These are phyloP conservation scores for Onychostruthus taczanowskii DNA, from an alignment of 2,113 vertebrate genomes.

Conservation along the genomic window DNA sequence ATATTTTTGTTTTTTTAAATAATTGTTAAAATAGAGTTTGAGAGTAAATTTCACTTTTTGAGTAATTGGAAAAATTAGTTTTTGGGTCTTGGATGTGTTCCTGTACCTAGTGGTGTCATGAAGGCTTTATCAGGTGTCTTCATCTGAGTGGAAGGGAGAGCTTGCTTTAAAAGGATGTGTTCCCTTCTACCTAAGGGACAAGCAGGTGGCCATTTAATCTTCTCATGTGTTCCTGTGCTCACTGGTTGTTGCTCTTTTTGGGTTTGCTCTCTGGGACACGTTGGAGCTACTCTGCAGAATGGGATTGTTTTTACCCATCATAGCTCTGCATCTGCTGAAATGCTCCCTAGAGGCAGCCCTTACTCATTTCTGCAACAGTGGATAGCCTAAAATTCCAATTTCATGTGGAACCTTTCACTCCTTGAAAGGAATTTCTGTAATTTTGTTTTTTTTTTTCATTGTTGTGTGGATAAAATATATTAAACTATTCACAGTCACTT, in stretches of 20 bases:
- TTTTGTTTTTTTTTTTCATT: background rate
- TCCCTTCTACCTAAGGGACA: background rate
- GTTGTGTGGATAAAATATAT: rapidly evolving
- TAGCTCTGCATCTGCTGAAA: background rate
- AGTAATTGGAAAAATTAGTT: background rate
- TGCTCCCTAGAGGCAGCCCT: background rate
- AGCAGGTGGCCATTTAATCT: background rate
- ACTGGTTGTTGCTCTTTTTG: background rate
- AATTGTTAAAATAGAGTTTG: background rate
- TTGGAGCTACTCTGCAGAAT: background rate
- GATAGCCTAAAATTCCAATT: background rate
- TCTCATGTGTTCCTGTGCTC: background rate
- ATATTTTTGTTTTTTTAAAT: background rate
- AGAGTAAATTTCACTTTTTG: background rate
- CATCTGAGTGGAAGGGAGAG: background rate
- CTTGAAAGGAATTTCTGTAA: background rate
- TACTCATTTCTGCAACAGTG: background rate
- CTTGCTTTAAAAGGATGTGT: background rate
- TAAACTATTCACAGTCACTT: background rate
- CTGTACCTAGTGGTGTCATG: background rate
- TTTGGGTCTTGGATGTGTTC: background rate
- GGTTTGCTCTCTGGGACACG: background rate
- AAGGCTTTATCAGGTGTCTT: background rate
- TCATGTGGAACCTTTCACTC: background rate
- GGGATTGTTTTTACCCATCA: background rate